Evolutionary conservation across 2,113 vertebrate genomes (phyloP).

Genomic region (Rhodinocichla rosea): DNA sequence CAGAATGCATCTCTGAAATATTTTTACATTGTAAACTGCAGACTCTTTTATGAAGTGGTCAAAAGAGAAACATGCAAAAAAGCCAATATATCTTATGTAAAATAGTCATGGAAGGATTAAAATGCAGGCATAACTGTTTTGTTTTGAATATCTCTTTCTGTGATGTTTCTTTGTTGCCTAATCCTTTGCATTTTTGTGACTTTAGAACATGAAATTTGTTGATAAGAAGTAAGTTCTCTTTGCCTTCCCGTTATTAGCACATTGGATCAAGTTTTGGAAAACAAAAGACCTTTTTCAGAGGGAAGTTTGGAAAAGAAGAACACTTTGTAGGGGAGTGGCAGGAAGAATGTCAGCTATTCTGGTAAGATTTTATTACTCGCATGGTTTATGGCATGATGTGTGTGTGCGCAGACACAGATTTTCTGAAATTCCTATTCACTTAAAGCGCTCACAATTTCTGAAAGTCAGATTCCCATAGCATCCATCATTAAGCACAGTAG

Average conservation of each 20-base stretch:
- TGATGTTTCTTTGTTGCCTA: constrained; percentile 43
- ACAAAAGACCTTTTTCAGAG: neutral
- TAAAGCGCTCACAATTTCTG: neutral
- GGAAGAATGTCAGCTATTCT: constrained; percentile 24
- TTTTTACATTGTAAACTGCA: neutral
- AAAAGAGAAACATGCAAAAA: constrained; percentile 31
- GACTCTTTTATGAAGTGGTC: neutral
- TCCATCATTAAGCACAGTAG: neutral
- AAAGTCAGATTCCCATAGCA: neutral
- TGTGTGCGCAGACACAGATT: neutral
- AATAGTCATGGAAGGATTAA: constrained; percentile 42
- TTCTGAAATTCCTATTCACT: neutral
- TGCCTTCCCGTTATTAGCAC: constrained; percentile 3
- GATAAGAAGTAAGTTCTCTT: constrained; percentile 45
- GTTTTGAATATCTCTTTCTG: constrained; percentile 28
- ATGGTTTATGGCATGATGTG: neutral
- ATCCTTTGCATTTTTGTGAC: constrained; percentile 58
- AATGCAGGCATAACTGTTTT: constrained; percentile 23
- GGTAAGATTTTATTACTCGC: neutral
- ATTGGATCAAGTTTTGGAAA: neutral
- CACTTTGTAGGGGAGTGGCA: neutral
- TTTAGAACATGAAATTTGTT: constrained; percentile 26
- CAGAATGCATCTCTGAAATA: neutral
- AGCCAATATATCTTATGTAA: neutral
- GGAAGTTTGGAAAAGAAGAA: constrained; percentile 8